Evolutionary conservation across 2,888 invertebrate genomes (phyloP), one percentile per base, ranked within the genome.

Genomic region (Mayetiola destructor): DNA sequence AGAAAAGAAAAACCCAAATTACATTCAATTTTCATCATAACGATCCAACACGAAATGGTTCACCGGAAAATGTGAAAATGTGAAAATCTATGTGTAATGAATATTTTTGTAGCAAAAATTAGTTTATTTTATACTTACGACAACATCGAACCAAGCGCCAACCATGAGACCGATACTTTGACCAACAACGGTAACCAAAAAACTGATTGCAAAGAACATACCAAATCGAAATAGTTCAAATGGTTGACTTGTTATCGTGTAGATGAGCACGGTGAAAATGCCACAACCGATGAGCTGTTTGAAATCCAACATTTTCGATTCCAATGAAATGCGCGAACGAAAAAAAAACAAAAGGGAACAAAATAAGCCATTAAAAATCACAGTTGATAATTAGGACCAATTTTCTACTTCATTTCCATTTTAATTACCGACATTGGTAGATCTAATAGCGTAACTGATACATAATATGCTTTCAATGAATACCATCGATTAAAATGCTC

Each of bases 111-210:
- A n/a, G 21, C 21, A 30, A 52, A 37, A 16, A 58, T 57, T n/a
- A n/a, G n/a, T n/a, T n/a, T n/a, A n/a, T n/a, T 59, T 30, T 48
- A 2, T 64, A 80, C 84, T 81, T 69, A 88, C 89, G 62, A 88
- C 85, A 59, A 90, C 88, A 67, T 82, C 79, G 63, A 88, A 92
- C 62, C 85, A 84, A 6, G 93, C 89, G 8, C 95, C 95, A 63
- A 96, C 84, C 76, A 92, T 84, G 1, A 95, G 78, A 0, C 95
- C 95, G 62, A 93, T 81, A 66, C 92, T 89, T 74, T 95, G 94
- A 1, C 93, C 91, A 2, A 94, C 90, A 57, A 94, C 82, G 18
- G 88, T 86, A 0, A 88, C 83, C 62, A 91, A 78, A 55, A 89
- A 71, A 59, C 89, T 86, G 55, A 93, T 85, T 3, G 80, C 75